These are phyloP conservation scores for Acutogordius australiensis DNA, from an alignment of 2,888 invertebrate species.

Conservation along the genomic window DNA sequence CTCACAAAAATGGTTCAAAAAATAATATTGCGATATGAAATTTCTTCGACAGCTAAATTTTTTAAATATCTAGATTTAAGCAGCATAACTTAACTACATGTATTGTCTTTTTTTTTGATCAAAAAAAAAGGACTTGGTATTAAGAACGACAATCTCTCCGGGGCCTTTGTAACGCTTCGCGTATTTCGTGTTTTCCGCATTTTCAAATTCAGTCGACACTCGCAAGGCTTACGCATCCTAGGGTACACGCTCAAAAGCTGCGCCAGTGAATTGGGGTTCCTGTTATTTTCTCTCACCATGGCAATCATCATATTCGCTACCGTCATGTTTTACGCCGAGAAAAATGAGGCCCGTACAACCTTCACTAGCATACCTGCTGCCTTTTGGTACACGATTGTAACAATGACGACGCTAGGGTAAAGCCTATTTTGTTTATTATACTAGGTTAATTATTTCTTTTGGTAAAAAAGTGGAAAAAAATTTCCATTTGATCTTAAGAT, in stretches of 20 bases:
- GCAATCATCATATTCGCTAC: conserved; percentile 99
- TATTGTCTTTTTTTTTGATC: too few species aligned
- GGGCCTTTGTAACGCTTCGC: conserved; percentile 86
- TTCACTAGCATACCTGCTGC: conserved; percentile 98
- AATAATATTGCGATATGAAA: too few species aligned
- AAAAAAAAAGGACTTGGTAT: conserved; percentile 1
- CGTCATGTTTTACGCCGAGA: conserved; percentile 99
- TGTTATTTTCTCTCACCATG: conserved; percentile 95
- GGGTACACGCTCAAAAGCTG: conserved; percentile 97
- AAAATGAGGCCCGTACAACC: conserved; percentile 76
- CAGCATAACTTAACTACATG: too few species aligned
- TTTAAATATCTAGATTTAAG: too few species aligned
- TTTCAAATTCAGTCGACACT: conserved; percentile 98
- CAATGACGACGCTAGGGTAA: conserved; percentile 96
- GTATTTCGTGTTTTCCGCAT: conserved; percentile 98
- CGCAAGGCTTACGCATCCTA: conserved; percentile 82
- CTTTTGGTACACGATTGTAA: conserved; percentile 99
- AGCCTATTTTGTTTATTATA: too few species aligned
- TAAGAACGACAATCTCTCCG: conserved; percentile 44
- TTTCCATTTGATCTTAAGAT: too few species aligned
- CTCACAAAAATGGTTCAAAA: too few species aligned
- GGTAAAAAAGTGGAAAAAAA: too few species aligned
- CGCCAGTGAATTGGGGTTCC: conserved; percentile 90
- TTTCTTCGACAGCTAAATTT: too few species aligned
- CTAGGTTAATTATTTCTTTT: too few species aligned